Conservation (phyloP, 2,113 vertebrate species). For the Pelobates fuscus region DNA sequence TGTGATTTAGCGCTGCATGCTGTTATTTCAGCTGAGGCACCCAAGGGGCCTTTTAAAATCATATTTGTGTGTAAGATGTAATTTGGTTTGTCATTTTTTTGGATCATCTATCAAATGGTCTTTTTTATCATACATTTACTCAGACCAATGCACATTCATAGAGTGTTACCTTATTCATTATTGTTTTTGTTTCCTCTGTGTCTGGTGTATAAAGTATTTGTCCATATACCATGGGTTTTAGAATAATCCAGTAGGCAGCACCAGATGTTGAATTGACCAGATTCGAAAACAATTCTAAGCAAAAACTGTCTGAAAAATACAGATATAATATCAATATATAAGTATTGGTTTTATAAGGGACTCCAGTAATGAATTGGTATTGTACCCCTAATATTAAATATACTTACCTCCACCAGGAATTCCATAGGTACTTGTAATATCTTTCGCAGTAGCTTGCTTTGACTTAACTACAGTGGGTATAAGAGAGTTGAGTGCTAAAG, state of each 20-base stretch:
- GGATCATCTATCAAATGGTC: too few relatives aligned
- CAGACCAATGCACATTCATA: too few relatives aligned
- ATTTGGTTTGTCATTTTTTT: too few relatives aligned
- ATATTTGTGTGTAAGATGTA: too few relatives aligned
- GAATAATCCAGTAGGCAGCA: constrained; percentile 90
- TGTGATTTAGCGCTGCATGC: too few relatives aligned
- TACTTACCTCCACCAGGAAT: constrained; percentile 41
- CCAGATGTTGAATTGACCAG: constrained; percentile 89
- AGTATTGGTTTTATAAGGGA: too few relatives aligned
- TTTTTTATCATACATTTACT: too few relatives aligned
- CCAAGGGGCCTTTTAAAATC: too few relatives aligned
- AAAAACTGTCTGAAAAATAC: constrained; percentile 79
- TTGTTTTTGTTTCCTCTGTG: constrained; percentile 74
- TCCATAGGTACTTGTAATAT: background rate
- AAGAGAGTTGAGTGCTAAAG: background rate
- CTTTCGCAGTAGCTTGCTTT: background rate
- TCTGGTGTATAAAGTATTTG: constrained; percentile 86
- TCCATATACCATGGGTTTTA: constrained; percentile 94
- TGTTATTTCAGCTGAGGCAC: too few relatives aligned
- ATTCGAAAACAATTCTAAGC: constrained; percentile 86
- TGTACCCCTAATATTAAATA: too few relatives aligned
- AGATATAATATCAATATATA: constrained; percentile 34
- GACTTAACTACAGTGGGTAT: background rate
- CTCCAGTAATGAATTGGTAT: background rate
- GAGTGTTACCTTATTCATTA: constrained; percentile 89